These are phyloP conservation scores for Lepidochrysops patricia DNA, from an alignment of 2,888 invertebrate genomes.

Conservation along the genomic window DNA sequence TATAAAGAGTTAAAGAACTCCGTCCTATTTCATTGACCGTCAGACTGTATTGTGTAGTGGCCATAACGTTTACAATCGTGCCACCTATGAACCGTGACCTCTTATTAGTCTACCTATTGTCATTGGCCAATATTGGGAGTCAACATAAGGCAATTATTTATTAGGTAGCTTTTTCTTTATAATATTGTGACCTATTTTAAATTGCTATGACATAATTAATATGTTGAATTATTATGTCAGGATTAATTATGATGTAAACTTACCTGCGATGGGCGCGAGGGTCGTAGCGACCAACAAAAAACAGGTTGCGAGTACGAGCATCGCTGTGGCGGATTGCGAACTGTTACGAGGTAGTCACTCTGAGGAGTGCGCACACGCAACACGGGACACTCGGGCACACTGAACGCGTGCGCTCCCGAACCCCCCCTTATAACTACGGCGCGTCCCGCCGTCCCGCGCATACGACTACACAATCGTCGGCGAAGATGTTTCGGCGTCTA, in stretches of 20 bases:
- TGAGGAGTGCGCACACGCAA: slow-evolving; percentile 58
- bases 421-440: slow-evolving; percentile 69
- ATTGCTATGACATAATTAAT: slow-evolving; percentile 11
- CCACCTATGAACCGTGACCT: background rate
- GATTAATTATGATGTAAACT: slow-evolving; percentile 30
- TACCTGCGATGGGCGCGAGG: slow-evolving; percentile 72
- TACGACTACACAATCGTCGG: slow-evolving; percentile 41
- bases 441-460: slow-evolving; percentile 69
- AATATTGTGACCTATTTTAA: background rate
- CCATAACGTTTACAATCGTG: background rate
- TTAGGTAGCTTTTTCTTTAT: background rate
- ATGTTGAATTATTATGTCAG: background rate
- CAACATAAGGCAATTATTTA: background rate
- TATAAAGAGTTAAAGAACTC: background rate
- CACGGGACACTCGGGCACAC: slow-evolving; percentile 71
- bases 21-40: background rate
- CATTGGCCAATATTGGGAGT: background rate
- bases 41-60: background rate
- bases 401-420: slow-evolving; percentile 69
- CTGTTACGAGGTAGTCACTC: slow-evolving; percentile 37
- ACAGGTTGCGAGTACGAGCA: slow-evolving; percentile 72
- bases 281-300: slow-evolving; percentile 70
- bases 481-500: slow-evolving; percentile 39
- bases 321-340: slow-evolving; percentile 30
- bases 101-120: background rate